phyloP scores from a whole-genome alignment of 2,888 invertebrate species.

The Lithosia quadra region DNA sequence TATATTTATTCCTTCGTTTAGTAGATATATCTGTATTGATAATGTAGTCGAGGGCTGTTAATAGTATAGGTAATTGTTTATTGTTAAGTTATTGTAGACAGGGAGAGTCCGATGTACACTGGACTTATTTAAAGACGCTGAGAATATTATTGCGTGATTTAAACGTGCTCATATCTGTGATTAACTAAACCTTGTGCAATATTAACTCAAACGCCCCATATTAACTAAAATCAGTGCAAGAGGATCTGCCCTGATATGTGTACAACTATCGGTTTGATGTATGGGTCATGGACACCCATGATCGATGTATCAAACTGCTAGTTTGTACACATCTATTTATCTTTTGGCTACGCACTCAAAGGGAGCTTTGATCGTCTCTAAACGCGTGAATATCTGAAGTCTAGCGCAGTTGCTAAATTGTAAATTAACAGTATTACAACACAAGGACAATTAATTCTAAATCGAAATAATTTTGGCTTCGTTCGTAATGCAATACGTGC shows the following conservation, averaged over 20 bases:
- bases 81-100: slow-evolving; percentile 42
- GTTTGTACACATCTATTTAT: too few species aligned
- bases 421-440: too few species aligned
- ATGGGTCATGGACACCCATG: too few species aligned
- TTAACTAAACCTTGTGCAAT: background rate
- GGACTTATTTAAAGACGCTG: slow-evolving; percentile 16
- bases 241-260: too few species aligned
- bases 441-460: too few species aligned
- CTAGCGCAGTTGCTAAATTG: too few species aligned
- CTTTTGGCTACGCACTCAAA: too few species aligned
- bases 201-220: background rate
- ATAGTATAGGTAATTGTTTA: slow-evolving; percentile 53
- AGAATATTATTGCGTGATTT: slow-evolving; percentile 5
- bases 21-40: slow-evolving; percentile 37
- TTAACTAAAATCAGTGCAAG: background rate
- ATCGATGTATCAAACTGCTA: too few species aligned
- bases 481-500: too few species aligned
- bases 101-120: slow-evolving; percentile 6
- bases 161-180: slow-evolving; percentile 1
- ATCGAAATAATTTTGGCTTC: too few species aligned
- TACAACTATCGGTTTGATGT: too few species aligned
- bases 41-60: slow-evolving; percentile 60
- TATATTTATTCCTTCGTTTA: slow-evolving; percentile 33
- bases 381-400: too few species aligned
- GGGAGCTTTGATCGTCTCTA: background rate